Evolutionary conservation across 2,797 vertebrate species (phyloP).

Genomic region (Hylomyscus alleni): DNA sequence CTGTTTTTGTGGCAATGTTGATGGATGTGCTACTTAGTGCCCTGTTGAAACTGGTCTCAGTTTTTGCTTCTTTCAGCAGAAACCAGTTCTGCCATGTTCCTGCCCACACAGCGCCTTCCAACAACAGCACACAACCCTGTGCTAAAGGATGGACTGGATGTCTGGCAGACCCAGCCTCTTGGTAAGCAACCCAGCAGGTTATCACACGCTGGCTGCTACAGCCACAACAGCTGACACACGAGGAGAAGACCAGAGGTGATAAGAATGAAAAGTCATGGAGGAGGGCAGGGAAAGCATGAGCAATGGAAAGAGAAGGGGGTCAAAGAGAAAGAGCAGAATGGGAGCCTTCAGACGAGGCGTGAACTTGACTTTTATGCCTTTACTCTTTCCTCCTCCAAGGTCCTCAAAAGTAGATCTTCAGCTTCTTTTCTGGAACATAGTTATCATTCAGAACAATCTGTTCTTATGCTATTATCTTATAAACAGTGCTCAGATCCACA

Average conservation of each 20-base stretch:
- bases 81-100: no score
- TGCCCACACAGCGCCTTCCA: not conserved
- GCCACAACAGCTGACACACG: not conserved
- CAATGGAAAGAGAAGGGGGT: not conserved
- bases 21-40: not conserved
- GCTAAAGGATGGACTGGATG: no score
- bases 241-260: not conserved
- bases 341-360: not conserved
- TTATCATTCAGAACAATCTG: not conserved
- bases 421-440: not conserved
- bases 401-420: not conserved
- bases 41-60: not conserved
- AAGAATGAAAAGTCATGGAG: not conserved
- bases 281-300: not conserved
- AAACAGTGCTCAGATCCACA: not conserved
- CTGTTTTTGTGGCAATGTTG: not conserved
- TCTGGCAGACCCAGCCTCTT: not conserved
- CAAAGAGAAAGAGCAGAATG: not conserved
- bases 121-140: rapidly evolving
- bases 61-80: not conserved
- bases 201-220: rapidly evolving
- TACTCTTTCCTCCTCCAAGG: no score
- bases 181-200: not conserved
- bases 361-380: not conserved
- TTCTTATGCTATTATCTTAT: no score